Evolutionary conservation across 2,888 invertebrate genomes (phyloP), one percentile per base, ranked within the genome.

Genomic region (Chaetoderma sp.): DNA sequence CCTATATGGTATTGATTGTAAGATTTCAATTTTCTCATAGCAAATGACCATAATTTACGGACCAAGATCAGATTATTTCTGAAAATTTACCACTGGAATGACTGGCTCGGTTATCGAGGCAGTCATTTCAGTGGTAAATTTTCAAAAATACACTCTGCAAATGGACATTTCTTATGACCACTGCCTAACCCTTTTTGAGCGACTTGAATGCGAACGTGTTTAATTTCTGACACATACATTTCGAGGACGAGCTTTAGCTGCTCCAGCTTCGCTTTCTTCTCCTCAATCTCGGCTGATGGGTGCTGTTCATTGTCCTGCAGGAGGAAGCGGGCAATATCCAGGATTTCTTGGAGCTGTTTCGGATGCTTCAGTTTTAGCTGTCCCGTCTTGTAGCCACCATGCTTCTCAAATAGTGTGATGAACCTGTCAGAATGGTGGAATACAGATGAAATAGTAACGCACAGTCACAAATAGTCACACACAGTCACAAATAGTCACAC

Each of bases 221-320:
- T 23, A 62, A 8, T 47, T 28, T 0, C 8, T 28, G n/a, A 18
- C 27, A 88, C 91, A 88, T 88, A 97, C 99, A 99, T 99, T 91
- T 99, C 99, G n/a, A 99, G 89, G 45, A 99, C 99, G 80, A 95
- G 94, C 87, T 98, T 97, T 25, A 99, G 89, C 86, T 99, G 99
- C 82, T 98, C 97, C 73, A 99, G 88, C 88, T 99, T 99, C 52
- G 94, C 94, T 83, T 95, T 95, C 83, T 98, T 97, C 87, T 98
- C 98, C 83, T 97, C 97, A 36, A 98, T 92, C 88, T 96, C 96
- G 0, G 94, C 93, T 82, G 95, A 95, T 18, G 67, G 64, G 50
- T 73, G 68, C 10, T 66, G 58, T 13, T 75, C 67, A 72, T 95
- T 94, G 87, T 97, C 97, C 0, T 92, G 90, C 25, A 98, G 88